Percentiles rank a stretch among this genome's conserved stretches.
Conservation (phyloP, 2,113 vertebrate species). For the Podarcis cretensis region DNA sequence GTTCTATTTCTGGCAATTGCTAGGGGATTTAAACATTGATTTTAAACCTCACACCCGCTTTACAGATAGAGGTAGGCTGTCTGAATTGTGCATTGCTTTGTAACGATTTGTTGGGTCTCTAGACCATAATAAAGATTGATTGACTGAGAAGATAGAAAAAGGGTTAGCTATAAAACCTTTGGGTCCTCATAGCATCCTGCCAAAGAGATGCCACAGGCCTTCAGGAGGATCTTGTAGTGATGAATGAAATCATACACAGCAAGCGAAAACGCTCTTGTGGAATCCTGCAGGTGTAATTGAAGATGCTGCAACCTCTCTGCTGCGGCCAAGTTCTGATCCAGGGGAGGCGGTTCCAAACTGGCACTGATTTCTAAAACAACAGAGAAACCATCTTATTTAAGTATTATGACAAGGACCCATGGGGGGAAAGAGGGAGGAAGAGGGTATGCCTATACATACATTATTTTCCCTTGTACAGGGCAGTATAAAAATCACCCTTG, state of each 20-base stretch:
- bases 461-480: not conserved
- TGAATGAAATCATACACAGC: conserved; percentile 87
- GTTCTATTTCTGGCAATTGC: not conserved
- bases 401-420: not conserved
- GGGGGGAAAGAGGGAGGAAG: not conserved
- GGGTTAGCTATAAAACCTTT: conserved; percentile 80
- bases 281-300: conserved; percentile 75
- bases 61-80: not conserved
- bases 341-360: conserved; percentile 90
- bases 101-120: too few relatives aligned
- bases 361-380: conserved; percentile 81
- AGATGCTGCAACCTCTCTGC: conserved; percentile 82
- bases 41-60: not conserved
- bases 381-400: conserved; percentile 17
- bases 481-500: not conserved
- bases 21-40: not conserved
- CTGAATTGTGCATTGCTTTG: too few relatives aligned
- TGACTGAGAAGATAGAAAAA: not conserved
- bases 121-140: too few relatives aligned
- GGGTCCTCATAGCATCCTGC: conserved; percentile 90
- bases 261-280: conserved; percentile 62
- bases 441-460: too few relatives aligned
- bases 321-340: conserved; percentile 85
- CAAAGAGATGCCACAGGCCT: conserved; percentile 87
- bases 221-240: conserved; percentile 89